phyloP scores from a whole-genome alignment of 2,113 vertebrate genomes.

The Lycaon pictus region DNA sequence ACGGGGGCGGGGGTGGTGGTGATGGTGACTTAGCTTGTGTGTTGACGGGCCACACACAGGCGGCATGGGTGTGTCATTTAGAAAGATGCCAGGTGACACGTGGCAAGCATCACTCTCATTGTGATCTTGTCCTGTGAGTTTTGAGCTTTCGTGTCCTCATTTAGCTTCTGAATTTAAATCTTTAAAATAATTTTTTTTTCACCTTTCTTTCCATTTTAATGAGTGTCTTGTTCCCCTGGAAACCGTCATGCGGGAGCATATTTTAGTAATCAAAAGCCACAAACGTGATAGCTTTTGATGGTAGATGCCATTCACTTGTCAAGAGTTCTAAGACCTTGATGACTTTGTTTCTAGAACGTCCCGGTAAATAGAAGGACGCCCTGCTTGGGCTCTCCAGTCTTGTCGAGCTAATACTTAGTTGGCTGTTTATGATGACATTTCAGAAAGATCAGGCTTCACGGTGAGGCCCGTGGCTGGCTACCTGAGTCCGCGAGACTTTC shows the following conservation, averaged over 20 bases:
- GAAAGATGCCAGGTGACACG: not conserved
- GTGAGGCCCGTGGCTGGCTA: slow-evolving; percentile 98
- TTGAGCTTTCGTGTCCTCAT: not conserved
- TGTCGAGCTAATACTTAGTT: not conserved
- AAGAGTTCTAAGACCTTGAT: slow-evolving; percentile 21
- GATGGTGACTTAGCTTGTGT: not conserved
- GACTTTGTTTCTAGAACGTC: slow-evolving; percentile 30
- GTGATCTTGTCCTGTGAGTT: not conserved
- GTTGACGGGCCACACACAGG: not conserved
- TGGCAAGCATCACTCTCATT: not conserved
- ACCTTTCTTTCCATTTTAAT: slow-evolving; percentile 44
- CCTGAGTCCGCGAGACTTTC: slow-evolving; percentile 96
- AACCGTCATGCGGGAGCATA: not conserved
- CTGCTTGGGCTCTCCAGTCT: not conserved
- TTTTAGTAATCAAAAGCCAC: slow-evolving; percentile 36
- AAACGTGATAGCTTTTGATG: not conserved
- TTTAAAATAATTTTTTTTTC: not conserved
- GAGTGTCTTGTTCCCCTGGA: slow-evolving; percentile 35
- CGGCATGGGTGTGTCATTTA: not conserved
- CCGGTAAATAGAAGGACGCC: slow-evolving; percentile 12
- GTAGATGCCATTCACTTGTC: not conserved
- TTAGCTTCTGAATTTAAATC: slow-evolving; percentile 52
- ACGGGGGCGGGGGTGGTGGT: not conserved
- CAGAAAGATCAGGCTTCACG: slow-evolving; percentile 97
- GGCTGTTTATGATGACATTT: slow-evolving; percentile 72